Evolutionary conservation across 1,140 invertebrate species (phyloP).

Genomic region (Ephestia elutella): DNA sequence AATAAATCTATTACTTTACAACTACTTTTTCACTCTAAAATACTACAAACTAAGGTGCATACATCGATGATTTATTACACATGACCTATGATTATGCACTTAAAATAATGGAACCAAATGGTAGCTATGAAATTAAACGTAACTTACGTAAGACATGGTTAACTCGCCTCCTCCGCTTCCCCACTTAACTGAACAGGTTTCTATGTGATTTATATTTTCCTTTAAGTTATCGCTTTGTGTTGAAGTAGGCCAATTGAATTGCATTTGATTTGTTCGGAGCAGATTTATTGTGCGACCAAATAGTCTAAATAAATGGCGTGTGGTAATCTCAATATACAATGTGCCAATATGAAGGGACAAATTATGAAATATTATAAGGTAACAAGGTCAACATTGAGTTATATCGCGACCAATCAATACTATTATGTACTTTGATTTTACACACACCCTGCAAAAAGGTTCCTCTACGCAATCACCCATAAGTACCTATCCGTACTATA

Average conservation of each 20-base stretch:
- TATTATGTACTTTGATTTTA: too few relatives aligned
- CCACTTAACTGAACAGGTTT: background rate
- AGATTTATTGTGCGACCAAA: constrained; percentile 7
- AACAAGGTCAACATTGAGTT: too few relatives aligned
- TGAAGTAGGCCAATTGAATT: constrained; percentile 2
- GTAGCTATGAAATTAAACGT: background rate
- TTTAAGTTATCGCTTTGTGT: constrained; percentile 2
- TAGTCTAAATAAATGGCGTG: too few relatives aligned
- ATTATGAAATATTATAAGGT: too few relatives aligned
- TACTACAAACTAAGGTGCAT: background rate
- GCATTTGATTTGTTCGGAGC: background rate
- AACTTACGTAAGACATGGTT: background rate
- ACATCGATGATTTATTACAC: background rate
- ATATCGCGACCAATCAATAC: too few relatives aligned
- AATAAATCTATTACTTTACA: background rate
- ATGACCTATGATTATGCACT: background rate
- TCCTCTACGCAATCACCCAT: too few relatives aligned
- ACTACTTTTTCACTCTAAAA: background rate
- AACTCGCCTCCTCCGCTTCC: background rate
- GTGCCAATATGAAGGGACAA: background rate
- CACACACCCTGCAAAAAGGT: too few relatives aligned
- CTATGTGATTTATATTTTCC: background rate
- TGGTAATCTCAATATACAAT: background rate
- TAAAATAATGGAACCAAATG: background rate
- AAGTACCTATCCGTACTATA: too few relatives aligned